Base-by-base conservation (phyloP, 2,113 vertebrate genomes). In the Globicephala melas region DNA sequence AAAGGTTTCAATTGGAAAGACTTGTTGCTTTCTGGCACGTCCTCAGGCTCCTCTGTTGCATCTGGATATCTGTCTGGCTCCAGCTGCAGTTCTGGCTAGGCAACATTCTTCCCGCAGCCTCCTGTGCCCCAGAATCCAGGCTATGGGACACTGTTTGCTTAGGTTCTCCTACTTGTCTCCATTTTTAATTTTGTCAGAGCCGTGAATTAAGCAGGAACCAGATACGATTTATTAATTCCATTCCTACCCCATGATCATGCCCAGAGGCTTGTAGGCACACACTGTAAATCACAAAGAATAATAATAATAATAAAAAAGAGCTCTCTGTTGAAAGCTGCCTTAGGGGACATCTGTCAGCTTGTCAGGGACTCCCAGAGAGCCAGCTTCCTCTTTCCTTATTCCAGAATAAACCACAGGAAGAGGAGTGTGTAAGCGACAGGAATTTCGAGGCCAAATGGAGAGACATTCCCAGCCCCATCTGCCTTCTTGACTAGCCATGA, bases 221-320 rank as follows among this genome's bases (percentile, higher is more conserved):
- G 89, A 94, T 93, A 63, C 6, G 14, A 95, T 97, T 97, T 93
- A 94, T 95, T 97, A 91, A 93, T 97, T 87, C 86, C 44, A 93
- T 31, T 71, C 77, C 77, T 89, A 77, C 20, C 85, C 74, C 20
- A 14, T 25, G 36, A 93, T 80, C 47, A 5, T 95, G 92, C 94
- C 95, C 90, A 83, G 95, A 93, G 96, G 95, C 95, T 92, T 91
- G 21, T 18, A 97, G 91, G 62, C 18, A 15, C 79, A 83, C 31
- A 50, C 33, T 70, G 58, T 96, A 95, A 91, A 97, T 97, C 89
- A 96, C n/a, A 63, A 88, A 98, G 26, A 96, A 79, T 79, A 97
- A 97, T 76, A 97, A 97, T 58, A 90, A 95, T 76, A 94, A 92
- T 63, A 94, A 89, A 28, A 84, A 79, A 90, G 85, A 90, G 18